A percentile compares a stretch with the other conserved stretches of the same genome.
phyloP scores from a whole-genome alignment of 2,797 vertebrate genomes.

The Acanthiza pusilla region DNA sequence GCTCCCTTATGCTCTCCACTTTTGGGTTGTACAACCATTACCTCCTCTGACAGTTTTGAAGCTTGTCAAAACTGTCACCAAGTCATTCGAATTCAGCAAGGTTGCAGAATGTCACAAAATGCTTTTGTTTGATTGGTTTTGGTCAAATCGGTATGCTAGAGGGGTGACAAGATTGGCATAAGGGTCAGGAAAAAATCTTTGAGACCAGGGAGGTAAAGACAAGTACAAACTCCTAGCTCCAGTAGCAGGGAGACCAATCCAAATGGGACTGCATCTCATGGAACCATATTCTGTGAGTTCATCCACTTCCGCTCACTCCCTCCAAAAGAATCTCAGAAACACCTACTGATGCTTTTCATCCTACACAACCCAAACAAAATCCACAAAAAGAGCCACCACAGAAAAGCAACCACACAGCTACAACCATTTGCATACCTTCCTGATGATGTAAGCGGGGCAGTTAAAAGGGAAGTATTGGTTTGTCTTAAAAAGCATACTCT shows the following conservation, averaged over 20 bases:
- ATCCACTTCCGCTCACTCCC: not conserved
- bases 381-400: not conserved
- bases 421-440: not conserved
- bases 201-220: not conserved
- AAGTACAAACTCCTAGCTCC: not conserved
- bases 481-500: not conserved
- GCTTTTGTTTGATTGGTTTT: not conserved
- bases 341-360: not conserved
- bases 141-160: not conserved
- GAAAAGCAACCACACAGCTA: not conserved
- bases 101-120: not conserved
- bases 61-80: not conserved
- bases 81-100: not conserved
- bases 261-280: fast-evolving
- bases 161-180: not conserved
- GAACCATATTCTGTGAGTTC: not conserved
- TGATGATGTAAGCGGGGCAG: not conserved
- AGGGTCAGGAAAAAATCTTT: not conserved
- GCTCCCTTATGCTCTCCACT: not conserved
- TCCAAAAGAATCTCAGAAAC: not conserved
- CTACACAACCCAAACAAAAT: not conserved
- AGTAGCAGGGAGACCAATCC: not conserved
- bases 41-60: not conserved
- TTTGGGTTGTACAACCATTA: not conserved
- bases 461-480: not conserved